Conservation (phyloP, 2,888 invertebrate species). For the Lochmaea crataegi region DNA sequence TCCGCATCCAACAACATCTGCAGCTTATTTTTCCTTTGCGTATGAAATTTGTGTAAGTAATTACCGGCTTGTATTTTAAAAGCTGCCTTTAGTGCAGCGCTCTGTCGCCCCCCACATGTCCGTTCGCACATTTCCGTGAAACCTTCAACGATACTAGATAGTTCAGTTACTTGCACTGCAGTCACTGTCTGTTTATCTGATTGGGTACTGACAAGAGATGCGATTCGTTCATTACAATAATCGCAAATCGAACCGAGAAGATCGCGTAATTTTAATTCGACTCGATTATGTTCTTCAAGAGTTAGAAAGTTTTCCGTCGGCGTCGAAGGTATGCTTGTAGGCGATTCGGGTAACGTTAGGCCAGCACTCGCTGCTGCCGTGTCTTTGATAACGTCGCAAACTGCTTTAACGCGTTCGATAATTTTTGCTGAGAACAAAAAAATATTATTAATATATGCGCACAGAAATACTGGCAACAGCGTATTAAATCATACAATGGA, state of each 20-base stretch:
- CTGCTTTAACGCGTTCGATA: constrained; percentile 78
- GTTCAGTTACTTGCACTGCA: constrained; percentile 79
- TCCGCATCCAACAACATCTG: constrained; percentile 89
- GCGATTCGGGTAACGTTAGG: constrained; percentile 30
- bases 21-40: constrained; percentile 87
- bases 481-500: no score
- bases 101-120: constrained; percentile 78
- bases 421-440: constrained; percentile 65
- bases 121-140: constrained; percentile 81
- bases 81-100: constrained; percentile 83
- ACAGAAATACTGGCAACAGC: no score
- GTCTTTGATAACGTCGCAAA: constrained; percentile 82
- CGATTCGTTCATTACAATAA: constrained; percentile 92
- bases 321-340: constrained; percentile 54
- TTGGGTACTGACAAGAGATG: constrained; percentile 85
- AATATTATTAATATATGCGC: neutral
- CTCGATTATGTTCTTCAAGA: constrained; percentile 75
- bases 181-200: constrained; percentile 79
- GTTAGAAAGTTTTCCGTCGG: constrained; percentile 76
- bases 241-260: constrained; percentile 87
- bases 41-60: constrained; percentile 92
- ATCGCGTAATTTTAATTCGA: constrained; percentile 79
- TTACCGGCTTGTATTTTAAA: constrained; percentile 90
- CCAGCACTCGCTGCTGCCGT: constrained; percentile 77
- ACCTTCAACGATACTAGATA: constrained; percentile 81